These are phyloP conservation scores for Podarcis muralis DNA, from an alignment of 2,113 vertebrate genomes.

Conservation along the genomic window DNA sequence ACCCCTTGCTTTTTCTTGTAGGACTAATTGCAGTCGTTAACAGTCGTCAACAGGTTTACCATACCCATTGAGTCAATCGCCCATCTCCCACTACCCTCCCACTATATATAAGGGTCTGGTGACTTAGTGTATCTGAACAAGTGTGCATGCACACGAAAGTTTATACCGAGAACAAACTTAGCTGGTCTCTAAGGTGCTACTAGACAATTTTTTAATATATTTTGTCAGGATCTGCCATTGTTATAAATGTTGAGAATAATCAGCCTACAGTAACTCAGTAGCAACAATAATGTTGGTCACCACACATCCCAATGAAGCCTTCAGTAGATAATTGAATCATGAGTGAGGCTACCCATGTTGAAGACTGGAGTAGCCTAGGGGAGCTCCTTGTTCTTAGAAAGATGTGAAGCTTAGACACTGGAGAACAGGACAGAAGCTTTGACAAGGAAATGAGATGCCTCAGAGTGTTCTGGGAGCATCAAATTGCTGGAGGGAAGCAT, in stretches of 20 bases:
- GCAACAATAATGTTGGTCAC: rapidly evolving
- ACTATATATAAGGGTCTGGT: no score
- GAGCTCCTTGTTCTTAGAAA: not conserved
- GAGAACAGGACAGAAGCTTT: not conserved
- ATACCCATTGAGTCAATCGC: no score
- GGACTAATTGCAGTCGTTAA: no score
- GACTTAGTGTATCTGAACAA: no score
- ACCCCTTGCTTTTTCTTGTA: no score
- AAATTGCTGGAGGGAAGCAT: not conserved
- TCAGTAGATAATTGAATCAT: not conserved
- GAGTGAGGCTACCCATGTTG: not conserved
- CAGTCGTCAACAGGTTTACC: no score
- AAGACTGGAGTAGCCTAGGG: not conserved
- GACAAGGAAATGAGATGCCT: not conserved
- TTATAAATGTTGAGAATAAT: not conserved
- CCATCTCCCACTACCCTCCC: no score
- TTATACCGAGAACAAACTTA: no score
- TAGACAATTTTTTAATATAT: no score
- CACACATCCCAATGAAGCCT: not conserved
- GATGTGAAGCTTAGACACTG: not conserved
- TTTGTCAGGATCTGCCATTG: not conserved
- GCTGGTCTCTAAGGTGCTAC: no score
- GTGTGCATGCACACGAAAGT: no score
- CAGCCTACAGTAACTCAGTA: not conserved
- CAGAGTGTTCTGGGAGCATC: not conserved